phyloP scores from a whole-genome alignment of 2,888 invertebrate species.

The Cerceris ruficornis region DNA sequence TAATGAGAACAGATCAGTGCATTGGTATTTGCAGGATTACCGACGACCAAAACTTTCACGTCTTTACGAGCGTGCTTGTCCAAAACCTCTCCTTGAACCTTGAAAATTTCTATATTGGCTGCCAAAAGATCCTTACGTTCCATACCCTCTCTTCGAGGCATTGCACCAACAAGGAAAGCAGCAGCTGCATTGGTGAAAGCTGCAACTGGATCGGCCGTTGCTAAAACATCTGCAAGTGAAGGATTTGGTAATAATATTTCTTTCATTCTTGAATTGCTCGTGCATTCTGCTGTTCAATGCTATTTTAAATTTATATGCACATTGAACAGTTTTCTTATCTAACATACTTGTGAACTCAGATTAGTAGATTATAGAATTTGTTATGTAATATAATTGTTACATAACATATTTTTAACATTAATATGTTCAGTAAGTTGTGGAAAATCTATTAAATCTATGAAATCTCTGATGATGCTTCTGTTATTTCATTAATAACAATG shows the following conservation, averaged over 20 bases:
- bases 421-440: neutral
- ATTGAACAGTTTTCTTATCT: no score
- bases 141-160: conserved; percentile 99
- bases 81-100: conserved; percentile 97
- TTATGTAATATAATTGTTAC: conserved; percentile 27
- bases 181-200: conserved; percentile 98
- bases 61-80: conserved; percentile 95
- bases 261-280: neutral
- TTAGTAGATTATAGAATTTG: neutral
- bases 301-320: no score
- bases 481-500: neutral
- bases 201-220: conserved; percentile 93
- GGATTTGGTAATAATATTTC: neutral
- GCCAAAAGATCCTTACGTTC: conserved; percentile 98
- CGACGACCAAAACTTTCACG: conserved; percentile 98
- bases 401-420: conserved; percentile 14
- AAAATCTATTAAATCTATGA: no score
- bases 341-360: neutral
- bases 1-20: conserved; percentile 97
- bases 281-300: no score
- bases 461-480: no score
- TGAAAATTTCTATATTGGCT: conserved; percentile 99
- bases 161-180: conserved; percentile 98
- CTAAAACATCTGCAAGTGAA: conserved; percentile 85
- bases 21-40: conserved; percentile 99